Conservation (phyloP, 1,140 invertebrate genomes). For the Drosophila mojavensis region DNA sequence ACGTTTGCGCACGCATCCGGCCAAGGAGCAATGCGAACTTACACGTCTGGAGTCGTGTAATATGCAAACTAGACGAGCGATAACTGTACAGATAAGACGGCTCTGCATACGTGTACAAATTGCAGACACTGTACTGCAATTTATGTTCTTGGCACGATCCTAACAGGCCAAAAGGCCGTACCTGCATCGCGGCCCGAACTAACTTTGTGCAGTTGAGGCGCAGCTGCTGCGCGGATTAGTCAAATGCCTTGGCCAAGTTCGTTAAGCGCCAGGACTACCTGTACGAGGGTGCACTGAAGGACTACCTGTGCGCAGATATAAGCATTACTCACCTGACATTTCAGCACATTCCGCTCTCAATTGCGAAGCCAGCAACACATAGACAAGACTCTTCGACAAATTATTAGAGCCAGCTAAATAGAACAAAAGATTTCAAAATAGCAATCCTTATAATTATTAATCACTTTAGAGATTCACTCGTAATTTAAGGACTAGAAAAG, state of each 20-base stretch:
- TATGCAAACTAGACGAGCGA: constrained; percentile 77
- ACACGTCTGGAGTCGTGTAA: constrained; percentile 75
- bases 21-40: constrained; percentile 45
- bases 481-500: too few species aligned
- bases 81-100: constrained; percentile 80
- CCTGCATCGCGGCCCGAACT: constrained; percentile 11
- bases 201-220: constrained; percentile 4
- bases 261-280: constrained; percentile 12
- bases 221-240: constrained; percentile 22
- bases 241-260: neutral
- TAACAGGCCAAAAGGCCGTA: constrained; percentile 30
- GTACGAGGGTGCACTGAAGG: neutral
- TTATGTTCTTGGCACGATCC: constrained; percentile 60
- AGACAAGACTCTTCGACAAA: neutral
- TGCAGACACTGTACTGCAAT: constrained; percentile 65
- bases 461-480: too few species aligned
- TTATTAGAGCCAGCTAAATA: neutral
- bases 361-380: neutral
- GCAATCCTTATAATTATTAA: too few species aligned
- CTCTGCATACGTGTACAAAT: constrained; percentile 58
- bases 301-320: constrained; percentile 40
- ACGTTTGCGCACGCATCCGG: constrained; percentile 76
- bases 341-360: constrained; percentile 26
- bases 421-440: too few species aligned
- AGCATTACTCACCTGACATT: neutral